Base-by-base conservation (phyloP, 2,888 invertebrate species). In the Eubasilissa splendida region DNA sequence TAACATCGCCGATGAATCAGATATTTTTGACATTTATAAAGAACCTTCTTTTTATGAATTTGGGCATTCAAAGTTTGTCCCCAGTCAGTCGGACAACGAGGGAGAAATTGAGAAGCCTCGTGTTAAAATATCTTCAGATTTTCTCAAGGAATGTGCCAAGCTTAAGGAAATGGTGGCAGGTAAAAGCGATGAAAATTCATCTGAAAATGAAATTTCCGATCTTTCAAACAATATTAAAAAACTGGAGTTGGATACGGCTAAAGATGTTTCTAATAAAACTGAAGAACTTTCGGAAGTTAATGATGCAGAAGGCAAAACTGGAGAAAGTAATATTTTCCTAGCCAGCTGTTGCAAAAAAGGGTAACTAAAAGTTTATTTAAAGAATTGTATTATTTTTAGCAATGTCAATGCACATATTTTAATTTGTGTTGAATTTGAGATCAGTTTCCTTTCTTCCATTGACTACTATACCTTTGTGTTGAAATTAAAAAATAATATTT, bases 311-410 rank as follows among this genome's bases (percentile, higher is more conserved):
- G 11, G 14, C 2, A 60, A 75, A 42, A 59, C n/a, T 50, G 54
- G 70, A 12, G 71, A 71, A 54, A 53, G 54, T 54, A 74, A 59
- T 22, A 42, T 90, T 87, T 87, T 95, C 42, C 88, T 96, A 82
- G 95, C 95, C 56, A 92, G 94, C 70, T 92, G 94, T 59, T 92
- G 93, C 73, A 93, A 91, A 88, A 92, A 93, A 86, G 92, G 92
- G 92, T 93, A 85, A 89, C 11, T 58, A 31, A 58, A 42, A 42
- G 42, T 53, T 7, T 53, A 22, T 74, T 59, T 59, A 2, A 22
- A 22, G 22, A 22, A 22, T 22, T 22, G 0, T 22, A 22, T 22
- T 22, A 22, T 22, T 22, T 22, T 22, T 22, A 22, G 22, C 22
- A 22, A 22, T 1, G 22, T 22, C 22, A 22, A 22, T 22, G 22